Base-by-base conservation (phyloP, 2,113 vertebrate genomes). In the Lepus americanus region DNA sequence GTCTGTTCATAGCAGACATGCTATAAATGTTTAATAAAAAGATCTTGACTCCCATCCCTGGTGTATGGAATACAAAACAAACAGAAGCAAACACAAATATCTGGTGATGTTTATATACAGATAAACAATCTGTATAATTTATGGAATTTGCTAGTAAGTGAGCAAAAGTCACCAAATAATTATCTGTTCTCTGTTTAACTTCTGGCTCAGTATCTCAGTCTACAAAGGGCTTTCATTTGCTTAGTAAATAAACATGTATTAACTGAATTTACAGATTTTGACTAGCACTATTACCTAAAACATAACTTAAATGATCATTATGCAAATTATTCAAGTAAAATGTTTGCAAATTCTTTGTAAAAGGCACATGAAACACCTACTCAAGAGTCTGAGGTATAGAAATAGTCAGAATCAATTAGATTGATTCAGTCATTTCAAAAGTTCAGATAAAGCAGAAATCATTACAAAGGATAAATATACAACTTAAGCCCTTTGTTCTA, bases 81-180 rank as follows among this genome's bases (percentile, higher is more conserved):
- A 88, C 27, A 79, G 14, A 77, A 92, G 53, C 92, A 95, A 96
- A 90, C 33, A 92, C 36, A 94, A 87, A 82, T 84, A 86, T 81
- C 66, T 94, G 67, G 73, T 82, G 29, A 82, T 66, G 88, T 96
- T 74, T 89, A 63, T 23, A 94, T 73, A 55, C 1, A 95, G n/a
- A 94, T 53, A 94, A 92, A 96, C 78, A 90, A 95, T 95, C 92
- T 92, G 92, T 74, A 82, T 92, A 82, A 96, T 92, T 96, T 90
- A 85, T 25, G 11, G 14, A 87, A 95, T 49, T 66, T 89, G 70
- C 69, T 82, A 95, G 63, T 33, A 91, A 95, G 85, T 63, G 36
- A 86, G 25, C 67, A 93, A 92, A 14, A 90, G 91, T 95, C 59
- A 92, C 72, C 25, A 90, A 86, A 89, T 78, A 94, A 95, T 85